Evolutionary conservation across 2,888 invertebrate species (phyloP), one percentile per base, ranked within the genome.

Genomic region (Antitype chi): DNA sequence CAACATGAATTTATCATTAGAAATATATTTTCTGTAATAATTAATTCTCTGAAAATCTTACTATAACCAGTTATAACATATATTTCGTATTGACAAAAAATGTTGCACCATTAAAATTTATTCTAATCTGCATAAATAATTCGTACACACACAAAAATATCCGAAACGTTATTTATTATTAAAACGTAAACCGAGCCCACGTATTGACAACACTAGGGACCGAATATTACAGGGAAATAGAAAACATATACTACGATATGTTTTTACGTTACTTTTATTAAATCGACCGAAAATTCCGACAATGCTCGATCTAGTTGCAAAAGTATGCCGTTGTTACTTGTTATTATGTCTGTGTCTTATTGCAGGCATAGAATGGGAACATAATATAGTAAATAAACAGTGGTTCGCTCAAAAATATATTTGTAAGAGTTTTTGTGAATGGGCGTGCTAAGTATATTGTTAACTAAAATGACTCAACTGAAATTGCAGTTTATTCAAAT

Each of bases 271-370:
- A 76, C 85, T 81, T 82, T 79, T 80, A 85, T 82, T 74, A 82
- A 88, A 88, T 88, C 76, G 87, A 80, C 75, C 82, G 86, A 82
- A 82, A 73, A 80, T 75, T 84, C 60, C 66, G 69, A 38, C 69
- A 43, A 62, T 75, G 59, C 23, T 68, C 69, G 57, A 62, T 77
- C 63, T 75, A 62, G 63, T 72, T 70, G 28, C 47, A 55, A 55
- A 59, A 64, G 49, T 69, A 76, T 70, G 13, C 15, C 17, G 15
- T 47, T 57, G 23, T 32, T 72, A 78, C 47, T 20, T 72, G 38
- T 23, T 55, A 23, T 23, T 68, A 49, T 52, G 59, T 62, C 82
- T 82, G 85, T 28, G 28, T 70, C 62, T 69, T 83, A 83, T 64
- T 62, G 38, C 53, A 62, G 52, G 11, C 47, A 43, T 23, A 64